Base-by-base conservation (phyloP, 2,888 invertebrate genomes). In the Psylliodes chrysocephalus region DNA sequence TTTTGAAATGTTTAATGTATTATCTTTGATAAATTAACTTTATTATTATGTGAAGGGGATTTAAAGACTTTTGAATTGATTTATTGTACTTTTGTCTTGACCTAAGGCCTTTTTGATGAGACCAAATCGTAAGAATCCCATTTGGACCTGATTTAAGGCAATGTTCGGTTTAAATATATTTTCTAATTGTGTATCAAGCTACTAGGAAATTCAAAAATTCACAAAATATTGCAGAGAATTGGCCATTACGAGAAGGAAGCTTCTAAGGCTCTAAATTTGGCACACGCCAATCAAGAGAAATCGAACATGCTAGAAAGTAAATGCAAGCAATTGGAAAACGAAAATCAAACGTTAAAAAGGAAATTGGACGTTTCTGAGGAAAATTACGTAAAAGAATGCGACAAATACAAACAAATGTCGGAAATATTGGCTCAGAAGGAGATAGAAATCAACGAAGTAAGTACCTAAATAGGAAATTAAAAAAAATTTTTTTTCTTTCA, bases 241-340 rank as follows among this genome's bases (percentile, higher is more conserved):
- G 85, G 85, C 65, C 86, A 87, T 38, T 86, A 88, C 70, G 92
- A 93, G 82, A 84, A 86, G 4, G 93, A 94, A 82, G 82, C 91
- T 1, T 87, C 90, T 25, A 90, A 91, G 82, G 88, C 91, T 0
- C 79, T 91, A 42, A 89, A 89, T 72, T 77, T 92, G 35, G 90
- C 89, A 0, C 88, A 89, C 28, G 87, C 86, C 68, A 89, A 88
- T 74, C 89, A 91, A 78, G 88, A 89, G 18, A 90, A 90, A 78
- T 85, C 86, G 63, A 86, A 86, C 60, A 82, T 82, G 38, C 71
- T 89, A 0, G 86, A 87, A 56, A 67, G 75, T 0, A 87, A 89
- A 63, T 83, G 86, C 59, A 79, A 81, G 7, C 82, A 84, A 49
- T 76, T 85, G 52, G 84, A 86, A 47, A 83, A 80, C 14, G 84